Percentiles rank a stretch among this genome's conserved stretches.
These are phyloP conservation scores for Colistium nudipinnis DNA, from an alignment of 2,113 vertebrate species.

Conservation along the genomic window DNA sequence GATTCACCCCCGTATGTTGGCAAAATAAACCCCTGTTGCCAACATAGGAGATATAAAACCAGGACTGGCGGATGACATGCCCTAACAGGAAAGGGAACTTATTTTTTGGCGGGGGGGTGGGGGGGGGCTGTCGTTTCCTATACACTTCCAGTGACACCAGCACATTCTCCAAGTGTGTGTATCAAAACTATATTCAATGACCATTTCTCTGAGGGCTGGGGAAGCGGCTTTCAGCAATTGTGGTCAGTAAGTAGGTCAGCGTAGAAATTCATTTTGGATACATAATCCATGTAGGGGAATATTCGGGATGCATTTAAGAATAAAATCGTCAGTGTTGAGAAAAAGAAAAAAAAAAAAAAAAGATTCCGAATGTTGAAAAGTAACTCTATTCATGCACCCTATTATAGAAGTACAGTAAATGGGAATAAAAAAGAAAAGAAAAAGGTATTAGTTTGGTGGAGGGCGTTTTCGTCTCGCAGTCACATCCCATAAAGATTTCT, in stretches of 20 bases:
- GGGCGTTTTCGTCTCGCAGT: not conserved
- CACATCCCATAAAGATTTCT: constrained; percentile 12
- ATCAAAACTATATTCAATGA: not conserved
- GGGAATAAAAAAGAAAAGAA: not conserved
- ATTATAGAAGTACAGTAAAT: not conserved
- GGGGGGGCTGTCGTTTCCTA: not conserved
- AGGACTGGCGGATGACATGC: not conserved
- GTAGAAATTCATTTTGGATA: not conserved
- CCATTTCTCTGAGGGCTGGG: not conserved
- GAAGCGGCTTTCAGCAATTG: not conserved
- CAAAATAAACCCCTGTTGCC: constrained; percentile 10
- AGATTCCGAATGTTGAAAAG: not conserved
- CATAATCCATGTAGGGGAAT: not conserved
- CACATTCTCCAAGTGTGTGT: not conserved
- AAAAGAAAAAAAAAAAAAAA: not conserved
- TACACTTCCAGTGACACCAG: no score
- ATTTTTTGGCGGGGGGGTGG: no score
- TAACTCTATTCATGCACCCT: no score
- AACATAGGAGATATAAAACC: not conserved
- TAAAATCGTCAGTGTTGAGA: not conserved
- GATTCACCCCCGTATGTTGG: not conserved
- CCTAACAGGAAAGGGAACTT: not conserved
- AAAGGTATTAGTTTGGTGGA: not conserved
- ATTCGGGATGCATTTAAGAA: not conserved
- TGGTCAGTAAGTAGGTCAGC: not conserved